A percentile compares a stretch with the other conserved stretches of the same genome.
phyloP scores from a whole-genome alignment of 1,140 invertebrate species.

The Bactericera cockerelli region DNA sequence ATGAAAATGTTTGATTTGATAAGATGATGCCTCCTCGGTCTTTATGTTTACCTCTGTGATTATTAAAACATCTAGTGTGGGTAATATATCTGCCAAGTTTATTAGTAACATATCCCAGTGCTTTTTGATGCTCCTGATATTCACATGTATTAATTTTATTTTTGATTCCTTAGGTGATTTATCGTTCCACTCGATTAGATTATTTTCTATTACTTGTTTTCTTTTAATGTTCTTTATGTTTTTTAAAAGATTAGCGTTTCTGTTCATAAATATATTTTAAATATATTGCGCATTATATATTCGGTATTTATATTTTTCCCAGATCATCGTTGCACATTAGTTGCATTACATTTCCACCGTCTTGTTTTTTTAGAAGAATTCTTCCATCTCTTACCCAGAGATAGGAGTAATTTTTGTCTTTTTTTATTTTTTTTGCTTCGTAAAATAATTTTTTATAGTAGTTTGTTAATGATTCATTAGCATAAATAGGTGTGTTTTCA shows the following conservation, averaged over 20 bases:
- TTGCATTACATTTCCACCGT: neutral
- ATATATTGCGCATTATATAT: neutral
- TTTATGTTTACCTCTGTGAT: constrained; percentile 9
- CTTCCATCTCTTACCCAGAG: constrained; percentile 11
- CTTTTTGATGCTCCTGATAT: constrained; percentile 11
- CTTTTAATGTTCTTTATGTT: constrained; percentile 9
- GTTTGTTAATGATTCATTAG: constrained; percentile 12
- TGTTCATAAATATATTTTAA: neutral
- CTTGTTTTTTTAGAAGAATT: constrained; percentile 12
- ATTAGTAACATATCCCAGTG: constrained; percentile 7
- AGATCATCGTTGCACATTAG: neutral
- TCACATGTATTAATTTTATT: neutral
- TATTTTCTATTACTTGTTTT: neutral
- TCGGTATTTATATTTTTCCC: neutral
- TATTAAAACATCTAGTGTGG: constrained; percentile 5
- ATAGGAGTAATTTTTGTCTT: neutral
- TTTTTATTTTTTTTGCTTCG: constrained; percentile 9
- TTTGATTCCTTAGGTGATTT: neutral
- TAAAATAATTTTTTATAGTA: constrained; percentile 9
- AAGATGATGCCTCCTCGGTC: constrained; percentile 7
- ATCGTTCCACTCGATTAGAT: neutral
- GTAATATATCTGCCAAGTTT: neutral
- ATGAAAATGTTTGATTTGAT: constrained; percentile 1
- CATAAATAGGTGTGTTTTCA: constrained; percentile 11
- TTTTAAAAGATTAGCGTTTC: neutral